Evolutionary conservation across 1,140 invertebrate species (phyloP).

Genomic region (Drosophila lacertosa): DNA sequence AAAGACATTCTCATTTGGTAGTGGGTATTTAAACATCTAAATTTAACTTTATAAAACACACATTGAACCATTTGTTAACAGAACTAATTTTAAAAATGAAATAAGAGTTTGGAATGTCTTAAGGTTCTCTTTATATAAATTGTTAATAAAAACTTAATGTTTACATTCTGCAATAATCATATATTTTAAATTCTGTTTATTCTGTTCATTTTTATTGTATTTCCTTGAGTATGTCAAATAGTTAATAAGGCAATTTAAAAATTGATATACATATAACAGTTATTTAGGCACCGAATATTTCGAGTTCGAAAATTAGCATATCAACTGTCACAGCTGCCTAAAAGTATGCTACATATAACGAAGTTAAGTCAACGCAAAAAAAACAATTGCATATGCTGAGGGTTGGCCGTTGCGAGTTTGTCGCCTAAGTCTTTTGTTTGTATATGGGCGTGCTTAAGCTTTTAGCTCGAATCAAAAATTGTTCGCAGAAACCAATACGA

Average conservation of each 20-base stretch:
- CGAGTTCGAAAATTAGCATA: constrained; percentile 5
- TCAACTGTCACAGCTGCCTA: neutral
- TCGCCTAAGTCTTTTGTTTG: constrained; percentile 69
- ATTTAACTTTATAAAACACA: no score
- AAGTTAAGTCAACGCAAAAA: neutral
- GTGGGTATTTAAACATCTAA: neutral
- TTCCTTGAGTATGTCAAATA: no score
- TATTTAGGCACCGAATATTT: neutral
- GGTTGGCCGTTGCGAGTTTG: constrained; percentile 22
- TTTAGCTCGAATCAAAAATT: neutral
- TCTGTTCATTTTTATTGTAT: no score
- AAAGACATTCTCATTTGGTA: neutral
- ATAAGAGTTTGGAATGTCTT: no score
- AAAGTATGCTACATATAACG: constrained; percentile 32
- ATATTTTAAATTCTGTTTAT: no score
- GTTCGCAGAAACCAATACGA: neutral
- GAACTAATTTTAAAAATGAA: no score
- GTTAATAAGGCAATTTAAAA: no score
- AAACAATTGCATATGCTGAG: constrained; percentile 26
- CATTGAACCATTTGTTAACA: no score
- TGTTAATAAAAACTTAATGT: no score
- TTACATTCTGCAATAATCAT: no score
- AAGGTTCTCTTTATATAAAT: no score
- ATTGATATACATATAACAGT: neutral
- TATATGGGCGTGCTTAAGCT: neutral